These are phyloP conservation scores for Anagyrus pseudococci DNA, from an alignment of 2,888 invertebrate species.

Conservation along the genomic window DNA sequence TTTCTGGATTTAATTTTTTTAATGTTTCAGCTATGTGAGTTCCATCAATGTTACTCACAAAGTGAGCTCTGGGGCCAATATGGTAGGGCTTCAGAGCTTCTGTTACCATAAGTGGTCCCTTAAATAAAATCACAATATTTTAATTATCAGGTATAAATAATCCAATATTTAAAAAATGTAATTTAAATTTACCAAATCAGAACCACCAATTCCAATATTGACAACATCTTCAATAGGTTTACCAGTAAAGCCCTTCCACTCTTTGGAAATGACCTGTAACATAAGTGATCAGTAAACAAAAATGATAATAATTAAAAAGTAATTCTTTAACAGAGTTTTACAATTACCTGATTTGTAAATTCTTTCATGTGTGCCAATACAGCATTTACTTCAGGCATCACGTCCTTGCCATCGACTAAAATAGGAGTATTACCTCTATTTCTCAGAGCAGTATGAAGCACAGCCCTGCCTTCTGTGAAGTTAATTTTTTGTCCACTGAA, in stretches of 20 bases:
- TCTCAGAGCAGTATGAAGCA: conserved; percentile 92
- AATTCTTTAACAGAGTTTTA: neutral
- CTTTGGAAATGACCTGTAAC: conserved; percentile 52
- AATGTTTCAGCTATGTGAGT: conserved; percentile 95
- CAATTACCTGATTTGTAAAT: conserved; percentile 78
- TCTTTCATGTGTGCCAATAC: conserved; percentile 95
- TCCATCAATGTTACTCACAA: conserved; percentile 99
- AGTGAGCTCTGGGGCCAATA: conserved; percentile 87
- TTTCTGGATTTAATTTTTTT: conserved; percentile 89
- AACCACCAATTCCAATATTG: conserved; percentile 99
- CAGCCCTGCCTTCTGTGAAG: conserved; percentile 95
- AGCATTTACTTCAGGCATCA: conserved; percentile 89
- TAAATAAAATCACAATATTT: conserved; percentile 9
- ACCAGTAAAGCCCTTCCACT: conserved; percentile 72
- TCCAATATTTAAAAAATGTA: conserved; percentile 2
- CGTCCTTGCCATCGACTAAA: conserved; percentile 84
- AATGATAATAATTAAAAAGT: conserved; percentile 16
- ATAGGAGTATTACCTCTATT: conserved; percentile 84
- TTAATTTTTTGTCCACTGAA: conserved; percentile 94
- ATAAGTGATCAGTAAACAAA: conserved; percentile 22
- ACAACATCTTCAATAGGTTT: conserved; percentile 96
- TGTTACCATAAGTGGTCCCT: conserved; percentile 98
- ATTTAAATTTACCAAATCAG: conserved; percentile 78
- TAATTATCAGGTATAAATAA: conserved; percentile 1
- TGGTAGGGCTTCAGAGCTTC: conserved; percentile 94